phyloP scores from a whole-genome alignment of 2,888 invertebrate species.

The Tenthredo livida region DNA sequence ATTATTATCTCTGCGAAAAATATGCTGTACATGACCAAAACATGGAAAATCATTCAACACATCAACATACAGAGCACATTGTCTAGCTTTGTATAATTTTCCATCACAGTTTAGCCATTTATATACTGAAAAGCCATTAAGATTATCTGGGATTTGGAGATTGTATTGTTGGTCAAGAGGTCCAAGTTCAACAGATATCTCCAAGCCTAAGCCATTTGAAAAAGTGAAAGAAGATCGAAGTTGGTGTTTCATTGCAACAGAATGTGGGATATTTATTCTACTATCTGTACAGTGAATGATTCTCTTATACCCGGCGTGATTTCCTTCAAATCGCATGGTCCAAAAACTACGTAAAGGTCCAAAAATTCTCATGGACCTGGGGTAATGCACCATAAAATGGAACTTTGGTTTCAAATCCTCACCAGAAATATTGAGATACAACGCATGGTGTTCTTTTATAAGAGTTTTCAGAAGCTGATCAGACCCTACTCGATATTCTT shows the following conservation, averaged over 20 bases:
- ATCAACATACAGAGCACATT: not conserved
- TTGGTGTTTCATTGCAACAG: conserved; percentile 59
- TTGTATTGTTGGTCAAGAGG: not conserved
- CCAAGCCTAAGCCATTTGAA: not conserved
- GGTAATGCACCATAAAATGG: conserved; percentile 60
- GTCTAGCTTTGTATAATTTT: not conserved
- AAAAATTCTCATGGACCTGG: conserved; percentile 55
- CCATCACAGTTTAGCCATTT: not conserved
- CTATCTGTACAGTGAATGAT: conserved; percentile 54
- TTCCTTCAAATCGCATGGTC: conserved; percentile 57
- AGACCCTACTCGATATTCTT: not conserved
- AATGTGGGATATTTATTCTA: conserved; percentile 58
- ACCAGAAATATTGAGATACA: conserved; percentile 27
- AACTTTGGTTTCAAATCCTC: conserved; percentile 59
- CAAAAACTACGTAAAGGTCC: conserved; percentile 59
- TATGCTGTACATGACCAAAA: conserved; percentile 3
- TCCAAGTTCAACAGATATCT: not conserved
- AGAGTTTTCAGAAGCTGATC: not conserved
- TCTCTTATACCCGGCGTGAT: conserved; percentile 59
- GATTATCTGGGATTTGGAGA: not conserved
- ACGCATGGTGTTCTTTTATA: not conserved
- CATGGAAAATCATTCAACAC: not conserved
- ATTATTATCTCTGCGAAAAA: not conserved
- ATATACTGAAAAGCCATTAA: not conserved
- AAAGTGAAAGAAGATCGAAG: conserved; percentile 35